Evolutionary conservation across 1,140 invertebrate genomes (phyloP).

Genomic region (Rhyacophila brunnea): DNA sequence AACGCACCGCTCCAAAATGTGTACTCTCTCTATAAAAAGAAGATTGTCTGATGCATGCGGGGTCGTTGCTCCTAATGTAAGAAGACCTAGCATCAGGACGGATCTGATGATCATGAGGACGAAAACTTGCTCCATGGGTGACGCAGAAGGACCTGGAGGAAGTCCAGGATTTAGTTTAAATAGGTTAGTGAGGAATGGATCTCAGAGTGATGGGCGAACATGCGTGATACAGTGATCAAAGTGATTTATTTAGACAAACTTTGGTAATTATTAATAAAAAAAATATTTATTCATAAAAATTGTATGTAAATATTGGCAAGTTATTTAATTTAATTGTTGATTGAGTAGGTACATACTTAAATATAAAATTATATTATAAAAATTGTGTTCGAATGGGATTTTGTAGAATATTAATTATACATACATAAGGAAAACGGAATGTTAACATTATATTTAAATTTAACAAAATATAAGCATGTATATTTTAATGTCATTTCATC

Average conservation of each 20-base stretch:
- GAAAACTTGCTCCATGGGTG: slow-evolving; percentile 70
- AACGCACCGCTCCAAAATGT: slow-evolving; percentile 67
- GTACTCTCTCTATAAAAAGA: slow-evolving; percentile 74
- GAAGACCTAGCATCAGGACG: slow-evolving; percentile 79
- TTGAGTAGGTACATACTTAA: too few species aligned
- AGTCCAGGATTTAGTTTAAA: slow-evolving; percentile 52
- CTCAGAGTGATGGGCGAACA: slow-evolving; percentile 46
- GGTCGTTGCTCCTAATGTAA: slow-evolving; percentile 78
- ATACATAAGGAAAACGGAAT: too few species aligned
- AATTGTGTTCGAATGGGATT: too few species aligned
- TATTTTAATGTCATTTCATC: too few species aligned
- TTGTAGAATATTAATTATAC: too few species aligned
- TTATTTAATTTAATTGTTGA: too few species aligned
- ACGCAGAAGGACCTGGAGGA: slow-evolving; percentile 54
- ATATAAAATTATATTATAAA: too few species aligned
- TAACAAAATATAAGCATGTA: too few species aligned
- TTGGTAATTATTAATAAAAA: not conserved
- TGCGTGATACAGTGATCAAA: slow-evolving; percentile 49
- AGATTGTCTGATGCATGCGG: slow-evolving; percentile 81
- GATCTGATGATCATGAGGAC: slow-evolving; percentile 83
- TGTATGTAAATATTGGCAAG: not conserved
- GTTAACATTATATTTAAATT: too few species aligned
- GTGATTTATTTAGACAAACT: not conserved
- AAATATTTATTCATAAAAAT: not conserved
- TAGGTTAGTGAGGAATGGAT: slow-evolving; percentile 44